phyloP scores from a whole-genome alignment of 2,888 invertebrate species.

The Leptura quadrifasciata region DNA sequence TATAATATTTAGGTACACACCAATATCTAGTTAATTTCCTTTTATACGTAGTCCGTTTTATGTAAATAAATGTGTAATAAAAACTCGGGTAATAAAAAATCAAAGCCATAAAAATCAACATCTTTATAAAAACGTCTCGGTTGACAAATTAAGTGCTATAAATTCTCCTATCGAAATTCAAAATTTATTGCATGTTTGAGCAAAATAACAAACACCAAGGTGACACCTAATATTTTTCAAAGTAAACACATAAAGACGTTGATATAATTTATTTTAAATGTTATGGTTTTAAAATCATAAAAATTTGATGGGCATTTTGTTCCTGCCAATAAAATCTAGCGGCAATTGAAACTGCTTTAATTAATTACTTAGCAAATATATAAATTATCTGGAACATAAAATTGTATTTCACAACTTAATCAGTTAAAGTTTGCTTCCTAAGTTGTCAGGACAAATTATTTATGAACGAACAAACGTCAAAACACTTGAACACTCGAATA shows the following conservation, averaged over 20 bases:
- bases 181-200: neutral
- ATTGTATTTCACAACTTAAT: too few species aligned
- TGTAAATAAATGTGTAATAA: neutral
- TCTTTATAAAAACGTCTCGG: neutral
- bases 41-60: too few species aligned
- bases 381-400: too few species aligned
- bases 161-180: neutral
- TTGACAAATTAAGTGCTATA: neutral
- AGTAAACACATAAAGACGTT: neutral
- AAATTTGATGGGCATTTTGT: neutral
- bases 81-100: neutral
- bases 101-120: neutral
- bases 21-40: too few species aligned
- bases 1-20: too few species aligned
- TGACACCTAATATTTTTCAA: neutral
- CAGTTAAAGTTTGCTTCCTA: too few species aligned
- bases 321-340: neutral
- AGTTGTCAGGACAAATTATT: too few species aligned
- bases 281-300: neutral
- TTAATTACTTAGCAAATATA: neutral
- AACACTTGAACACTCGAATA: too few species aligned
- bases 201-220: neutral
- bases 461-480: too few species aligned
- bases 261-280: neutral
- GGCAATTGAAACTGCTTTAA: neutral